phyloP scores from a whole-genome alignment of 2,888 invertebrate species.

The Rotaria magnacalcarata region DNA sequence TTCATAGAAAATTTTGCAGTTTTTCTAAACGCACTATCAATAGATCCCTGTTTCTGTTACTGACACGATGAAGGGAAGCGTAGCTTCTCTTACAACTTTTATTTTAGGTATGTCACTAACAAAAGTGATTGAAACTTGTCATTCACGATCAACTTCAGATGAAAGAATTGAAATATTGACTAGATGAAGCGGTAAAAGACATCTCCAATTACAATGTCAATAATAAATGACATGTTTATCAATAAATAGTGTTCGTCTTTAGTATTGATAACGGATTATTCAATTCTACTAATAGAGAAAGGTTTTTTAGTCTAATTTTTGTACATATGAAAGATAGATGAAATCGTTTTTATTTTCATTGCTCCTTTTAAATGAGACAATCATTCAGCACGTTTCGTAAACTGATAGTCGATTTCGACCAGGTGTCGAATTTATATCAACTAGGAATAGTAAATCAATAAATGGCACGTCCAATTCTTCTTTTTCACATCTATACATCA shows the following conservation, averaged over 20 bases:
- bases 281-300: too few relatives aligned
- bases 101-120: too few relatives aligned
- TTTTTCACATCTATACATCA: not conserved
- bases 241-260: not conserved
- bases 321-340: not conserved
- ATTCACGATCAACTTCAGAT: not conserved
- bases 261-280: too few relatives aligned
- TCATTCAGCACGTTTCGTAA: not conserved
- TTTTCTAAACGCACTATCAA: too few relatives aligned
- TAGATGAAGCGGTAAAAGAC: not conserved
- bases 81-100: too few relatives aligned
- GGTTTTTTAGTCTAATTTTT: too few relatives aligned
- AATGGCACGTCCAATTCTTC: not conserved
- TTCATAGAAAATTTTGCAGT: too few relatives aligned
- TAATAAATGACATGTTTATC: slow-evolving; percentile 5
- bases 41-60: too few relatives aligned
- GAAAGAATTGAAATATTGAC: not conserved
- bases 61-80: too few relatives aligned
- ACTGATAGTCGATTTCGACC: not conserved
- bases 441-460: slow-evolving; percentile 22
- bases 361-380: not conserved
- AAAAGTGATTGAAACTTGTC: not conserved
- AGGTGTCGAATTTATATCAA: slow-evolving; percentile 17
- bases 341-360: not conserved
- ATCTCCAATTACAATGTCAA: not conserved